Evolutionary conservation across 2,113 vertebrate species (phyloP).

Genomic region (Vulpes vulpes): DNA sequence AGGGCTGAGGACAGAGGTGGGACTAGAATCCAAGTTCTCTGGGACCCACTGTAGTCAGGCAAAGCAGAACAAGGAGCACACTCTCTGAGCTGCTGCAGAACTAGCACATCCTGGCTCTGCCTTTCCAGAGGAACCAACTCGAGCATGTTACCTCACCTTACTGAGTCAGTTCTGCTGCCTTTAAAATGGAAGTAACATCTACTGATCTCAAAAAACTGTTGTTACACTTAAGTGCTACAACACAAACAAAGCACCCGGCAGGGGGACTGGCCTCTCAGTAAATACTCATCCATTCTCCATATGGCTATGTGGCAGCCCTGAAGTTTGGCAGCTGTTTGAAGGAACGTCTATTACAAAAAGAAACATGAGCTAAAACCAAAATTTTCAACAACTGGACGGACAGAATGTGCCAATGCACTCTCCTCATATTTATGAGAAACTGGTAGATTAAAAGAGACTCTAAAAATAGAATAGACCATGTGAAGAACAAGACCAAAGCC

Average conservation of each 20-base stretch:
- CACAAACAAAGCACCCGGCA: not conserved
- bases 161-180: not conserved
- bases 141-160: not conserved
- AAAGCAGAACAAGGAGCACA: not conserved
- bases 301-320: not conserved
- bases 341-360: not conserved
- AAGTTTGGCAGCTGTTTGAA: constrained; percentile 18
- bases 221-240: not conserved
- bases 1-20: not conserved
- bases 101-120: not conserved
- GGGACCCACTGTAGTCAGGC: fast-evolving
- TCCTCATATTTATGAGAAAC: constrained; percentile 49
- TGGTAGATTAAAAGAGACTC: constrained; percentile 12
- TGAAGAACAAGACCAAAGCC: not conserved
- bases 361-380: constrained; percentile 50
- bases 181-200: constrained; percentile 17
- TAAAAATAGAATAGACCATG: not conserved
- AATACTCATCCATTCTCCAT: not conserved
- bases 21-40: not conserved
- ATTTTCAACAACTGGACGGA: constrained; percentile 26
- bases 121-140: not conserved
- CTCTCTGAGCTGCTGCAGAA: not conserved
- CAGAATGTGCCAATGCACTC: constrained; percentile 32
- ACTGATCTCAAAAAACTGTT: not conserved
- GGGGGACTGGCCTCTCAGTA: not conserved